Evolutionary conservation across 1,140 invertebrate genomes (phyloP).

Genomic region (Acyrthosiphon pisum): DNA sequence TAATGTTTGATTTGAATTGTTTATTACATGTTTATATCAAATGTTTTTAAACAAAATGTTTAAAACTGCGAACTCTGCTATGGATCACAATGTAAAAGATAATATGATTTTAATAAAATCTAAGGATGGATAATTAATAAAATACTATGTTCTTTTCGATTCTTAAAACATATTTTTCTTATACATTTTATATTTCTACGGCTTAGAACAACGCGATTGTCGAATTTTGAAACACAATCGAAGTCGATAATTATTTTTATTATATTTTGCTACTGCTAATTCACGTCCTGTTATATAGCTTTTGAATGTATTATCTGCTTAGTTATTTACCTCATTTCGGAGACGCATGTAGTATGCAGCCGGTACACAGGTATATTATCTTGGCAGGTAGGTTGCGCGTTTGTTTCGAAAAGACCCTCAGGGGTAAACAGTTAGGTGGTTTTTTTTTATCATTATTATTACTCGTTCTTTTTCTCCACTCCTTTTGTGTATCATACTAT

Average conservation of each 20-base stretch:
- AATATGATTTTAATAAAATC: not conserved
- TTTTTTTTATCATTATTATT: constrained; percentile 26
- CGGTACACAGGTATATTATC: not conserved
- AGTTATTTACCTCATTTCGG: not conserved
- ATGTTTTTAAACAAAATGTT: no score
- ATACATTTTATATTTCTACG: not conserved
- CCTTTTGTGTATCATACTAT: not conserved
- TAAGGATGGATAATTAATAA: no score
- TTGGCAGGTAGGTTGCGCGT: not conserved
- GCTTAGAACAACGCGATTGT: not conserved
- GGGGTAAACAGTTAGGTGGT: not conserved
- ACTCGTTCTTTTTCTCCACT: not conserved
- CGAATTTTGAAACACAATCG: not conserved
- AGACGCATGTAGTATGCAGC: not conserved
- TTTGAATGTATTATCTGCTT: not conserved
- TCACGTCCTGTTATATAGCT: not conserved
- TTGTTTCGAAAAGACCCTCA: not conserved
- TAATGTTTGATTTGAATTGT: no score
- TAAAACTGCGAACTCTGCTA: no score
- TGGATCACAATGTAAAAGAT: not conserved
- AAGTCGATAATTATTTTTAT: not conserved
- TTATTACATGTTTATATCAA: no score
- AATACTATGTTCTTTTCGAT: not conserved
- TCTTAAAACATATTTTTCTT: not conserved
- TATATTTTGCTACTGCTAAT: not conserved